Conservation (phyloP, 2,888 invertebrate genomes). For the Ophion slaviceki region DNA sequence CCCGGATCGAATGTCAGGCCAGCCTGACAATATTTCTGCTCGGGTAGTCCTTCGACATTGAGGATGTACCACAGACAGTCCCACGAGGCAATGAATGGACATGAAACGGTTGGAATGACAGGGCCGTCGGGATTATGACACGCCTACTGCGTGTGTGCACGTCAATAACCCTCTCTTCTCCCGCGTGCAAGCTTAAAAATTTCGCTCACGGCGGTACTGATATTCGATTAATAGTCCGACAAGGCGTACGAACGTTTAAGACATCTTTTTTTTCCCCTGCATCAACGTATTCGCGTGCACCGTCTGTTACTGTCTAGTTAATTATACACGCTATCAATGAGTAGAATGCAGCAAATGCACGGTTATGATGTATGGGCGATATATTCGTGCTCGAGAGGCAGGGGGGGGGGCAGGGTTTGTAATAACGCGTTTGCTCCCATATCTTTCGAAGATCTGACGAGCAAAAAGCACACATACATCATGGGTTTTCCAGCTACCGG, state of each 20-base stretch:
- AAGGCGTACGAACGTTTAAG: constrained; percentile 26
- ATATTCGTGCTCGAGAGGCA: constrained; percentile 30
- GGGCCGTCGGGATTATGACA: not conserved
- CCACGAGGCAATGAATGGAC: constrained; percentile 54
- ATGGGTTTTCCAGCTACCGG: constrained; percentile 63
- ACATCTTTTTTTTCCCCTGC: constrained; percentile 31
- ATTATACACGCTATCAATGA: constrained; percentile 64
- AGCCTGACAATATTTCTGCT: too few species aligned
- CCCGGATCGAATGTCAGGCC: too few species aligned
- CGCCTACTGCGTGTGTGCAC: not conserved
- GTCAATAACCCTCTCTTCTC: not conserved
- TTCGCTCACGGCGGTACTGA: constrained; percentile 15
- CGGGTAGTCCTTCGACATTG: constrained; percentile 58
- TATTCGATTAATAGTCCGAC: constrained; percentile 26
- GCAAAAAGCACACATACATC: constrained; percentile 67
- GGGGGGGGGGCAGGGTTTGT: constrained; percentile 29
- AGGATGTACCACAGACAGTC: constrained; percentile 47
- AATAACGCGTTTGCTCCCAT: constrained; percentile 68
- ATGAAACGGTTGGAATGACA: not conserved
- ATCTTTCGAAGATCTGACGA: constrained; percentile 60
- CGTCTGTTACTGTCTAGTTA: constrained; percentile 69
- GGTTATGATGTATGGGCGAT: constrained; percentile 49
- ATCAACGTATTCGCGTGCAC: constrained; percentile 27
- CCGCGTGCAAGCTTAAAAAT: constrained; percentile 10
- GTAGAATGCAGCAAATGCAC: constrained; percentile 26